These are phyloP conservation scores for Laticauda colubrina DNA, from an alignment of 2,113 vertebrate genomes.

Conservation along the genomic window DNA sequence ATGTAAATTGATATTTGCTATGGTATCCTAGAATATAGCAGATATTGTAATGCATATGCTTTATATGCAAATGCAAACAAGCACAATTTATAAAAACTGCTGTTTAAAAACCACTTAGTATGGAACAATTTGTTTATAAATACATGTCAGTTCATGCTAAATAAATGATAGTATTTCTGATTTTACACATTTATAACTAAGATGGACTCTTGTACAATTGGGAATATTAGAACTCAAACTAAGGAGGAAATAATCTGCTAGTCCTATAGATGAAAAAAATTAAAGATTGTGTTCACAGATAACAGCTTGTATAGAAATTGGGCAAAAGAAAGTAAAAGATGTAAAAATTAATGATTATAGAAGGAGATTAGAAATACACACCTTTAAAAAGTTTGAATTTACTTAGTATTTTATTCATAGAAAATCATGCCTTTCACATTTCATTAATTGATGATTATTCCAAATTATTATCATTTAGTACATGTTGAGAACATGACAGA, in stretches of 20 bases:
- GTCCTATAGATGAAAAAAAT: neutral
- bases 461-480: neutral
- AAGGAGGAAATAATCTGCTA: neutral
- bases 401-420: neutral
- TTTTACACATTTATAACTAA: neutral
- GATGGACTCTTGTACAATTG: neutral
- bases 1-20: neutral
- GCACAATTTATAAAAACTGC: constrained; percentile 9
- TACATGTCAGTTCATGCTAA: neutral
- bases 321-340: neutral
- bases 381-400: neutral
- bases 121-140: constrained; percentile 26
- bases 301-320: neutral
- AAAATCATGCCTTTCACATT: neutral
- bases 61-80: constrained; percentile 13
- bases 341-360: neutral
- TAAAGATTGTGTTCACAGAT: neutral
- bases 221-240: neutral
- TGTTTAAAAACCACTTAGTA: constrained; percentile 24
- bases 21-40: neutral
- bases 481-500: neutral
- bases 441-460: neutral
- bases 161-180: neutral
- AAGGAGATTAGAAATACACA: neutral
- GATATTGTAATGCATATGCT: neutral